Conservation (phyloP, 2,113 vertebrate species). For the Neotoma lepida region DNA sequence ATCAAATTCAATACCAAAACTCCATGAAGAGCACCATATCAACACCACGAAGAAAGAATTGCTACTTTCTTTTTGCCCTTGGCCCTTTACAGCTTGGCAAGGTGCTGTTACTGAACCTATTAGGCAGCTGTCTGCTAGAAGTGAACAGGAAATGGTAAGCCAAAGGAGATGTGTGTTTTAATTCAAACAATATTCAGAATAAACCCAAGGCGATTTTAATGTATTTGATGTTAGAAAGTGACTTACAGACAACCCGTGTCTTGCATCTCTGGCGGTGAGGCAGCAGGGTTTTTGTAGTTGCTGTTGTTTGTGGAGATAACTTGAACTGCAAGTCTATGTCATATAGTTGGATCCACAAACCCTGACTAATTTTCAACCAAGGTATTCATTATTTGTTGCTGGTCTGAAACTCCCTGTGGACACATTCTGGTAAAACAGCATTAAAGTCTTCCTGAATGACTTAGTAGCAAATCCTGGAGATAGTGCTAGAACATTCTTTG, state of each 20-base stretch:
- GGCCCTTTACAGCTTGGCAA: neutral
- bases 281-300: neutral
- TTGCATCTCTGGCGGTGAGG: neutral
- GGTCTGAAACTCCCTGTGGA: neutral
- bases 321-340: neutral
- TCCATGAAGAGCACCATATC: neutral
- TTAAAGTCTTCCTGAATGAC: neutral
- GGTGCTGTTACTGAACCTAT: neutral
- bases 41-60: neutral
- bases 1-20: neutral
- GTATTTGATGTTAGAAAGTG: constrained; percentile 15
- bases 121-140: neutral
- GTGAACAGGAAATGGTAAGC: neutral
- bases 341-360: neutral
- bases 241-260: neutral
- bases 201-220: neutral
- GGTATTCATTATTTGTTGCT: neutral
- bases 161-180: neutral
- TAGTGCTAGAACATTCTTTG: neutral
- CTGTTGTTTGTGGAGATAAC: neutral
- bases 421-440: neutral
- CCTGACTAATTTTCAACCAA: neutral
- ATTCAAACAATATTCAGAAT: neutral
- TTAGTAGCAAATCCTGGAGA: neutral
- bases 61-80: neutral